phyloP scores from a whole-genome alignment of 2,888 invertebrate genomes.

The Phania funesta region DNA sequence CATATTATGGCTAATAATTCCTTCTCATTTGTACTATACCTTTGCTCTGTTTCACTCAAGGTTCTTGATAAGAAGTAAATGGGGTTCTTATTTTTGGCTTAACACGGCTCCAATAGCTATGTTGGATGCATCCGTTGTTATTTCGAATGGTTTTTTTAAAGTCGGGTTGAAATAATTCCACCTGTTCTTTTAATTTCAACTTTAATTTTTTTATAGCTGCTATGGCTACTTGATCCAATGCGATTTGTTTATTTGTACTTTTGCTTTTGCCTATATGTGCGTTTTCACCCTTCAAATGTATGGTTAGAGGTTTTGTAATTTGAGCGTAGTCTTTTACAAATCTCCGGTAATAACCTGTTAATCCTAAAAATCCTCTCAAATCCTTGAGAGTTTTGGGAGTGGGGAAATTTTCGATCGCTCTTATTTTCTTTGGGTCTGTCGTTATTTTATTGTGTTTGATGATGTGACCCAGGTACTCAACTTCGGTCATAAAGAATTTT shows the following conservation, averaged over 20 bases:
- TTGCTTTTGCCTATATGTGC: constrained; percentile 42
- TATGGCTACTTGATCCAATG: constrained; percentile 40
- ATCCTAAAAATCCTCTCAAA: neutral
- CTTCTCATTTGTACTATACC: constrained; percentile 73
- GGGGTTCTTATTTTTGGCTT: constrained; percentile 42
- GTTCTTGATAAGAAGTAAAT: constrained; percentile 57
- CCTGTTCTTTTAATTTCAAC: constrained; percentile 22
- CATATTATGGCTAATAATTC: constrained; percentile 75
- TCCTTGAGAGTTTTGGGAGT: neutral
- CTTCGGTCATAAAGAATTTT: constrained; percentile 1
- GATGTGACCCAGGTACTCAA: neutral
- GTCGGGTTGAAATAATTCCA: constrained; percentile 50
- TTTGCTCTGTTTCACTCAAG: constrained; percentile 43
- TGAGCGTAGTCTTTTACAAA: constrained; percentile 48
- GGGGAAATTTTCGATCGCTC: constrained; percentile 5
- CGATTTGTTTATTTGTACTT: constrained; percentile 43
- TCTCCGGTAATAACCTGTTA: neutral
- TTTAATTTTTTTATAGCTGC: constrained; percentile 42
- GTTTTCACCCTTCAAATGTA: constrained; percentile 42
- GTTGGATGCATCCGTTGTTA: constrained; percentile 58
- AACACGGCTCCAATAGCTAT: constrained; percentile 32
- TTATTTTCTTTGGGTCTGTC: neutral
- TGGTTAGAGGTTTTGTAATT: constrained; percentile 51
- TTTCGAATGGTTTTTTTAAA: constrained; percentile 46
- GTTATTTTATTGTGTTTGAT: neutral